phyloP scores from a whole-genome alignment of 2,888 invertebrate species.

The Tuberolachnus salignus region DNA sequence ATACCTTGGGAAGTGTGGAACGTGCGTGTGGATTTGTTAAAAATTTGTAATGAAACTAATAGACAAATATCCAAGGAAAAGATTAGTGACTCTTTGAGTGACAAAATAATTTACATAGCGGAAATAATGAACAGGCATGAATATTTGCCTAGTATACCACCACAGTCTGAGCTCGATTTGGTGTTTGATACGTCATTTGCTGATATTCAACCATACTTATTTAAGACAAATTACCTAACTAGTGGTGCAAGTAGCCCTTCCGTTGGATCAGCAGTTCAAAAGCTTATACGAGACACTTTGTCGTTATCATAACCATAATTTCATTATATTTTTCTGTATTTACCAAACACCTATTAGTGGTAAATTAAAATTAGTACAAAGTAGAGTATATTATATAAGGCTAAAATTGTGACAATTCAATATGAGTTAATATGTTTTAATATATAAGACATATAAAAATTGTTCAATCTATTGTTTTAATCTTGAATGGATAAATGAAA shows the following conservation, averaged over 20 bases:
- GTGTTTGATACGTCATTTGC: constrained; percentile 92
- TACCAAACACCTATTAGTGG: constrained; percentile 47
- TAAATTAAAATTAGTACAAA: constrained; percentile 53
- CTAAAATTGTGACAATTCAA: constrained; percentile 36
- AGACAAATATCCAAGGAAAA: constrained; percentile 85
- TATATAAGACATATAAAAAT: not conserved
- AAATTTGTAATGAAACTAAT: constrained; percentile 84
- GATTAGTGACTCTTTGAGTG: constrained; percentile 84
- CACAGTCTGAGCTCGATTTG: constrained; percentile 86
- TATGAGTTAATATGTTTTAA: not conserved
- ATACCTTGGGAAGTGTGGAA: constrained; percentile 99
- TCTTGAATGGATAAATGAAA: constrained; percentile 12
- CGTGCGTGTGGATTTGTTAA: constrained; percentile 85
- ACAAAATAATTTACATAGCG: constrained; percentile 92
- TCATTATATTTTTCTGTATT: constrained; percentile 35
- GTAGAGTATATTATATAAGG: constrained; percentile 21
- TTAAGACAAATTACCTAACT: constrained; percentile 72
- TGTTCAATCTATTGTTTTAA: constrained; percentile 7
- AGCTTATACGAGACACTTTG: constrained; percentile 85
- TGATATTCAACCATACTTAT: constrained; percentile 94
- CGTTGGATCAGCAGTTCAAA: constrained; percentile 87
- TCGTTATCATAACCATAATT: constrained; percentile 61
- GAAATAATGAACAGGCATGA: constrained; percentile 95
- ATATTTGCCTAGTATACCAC: constrained; percentile 95
- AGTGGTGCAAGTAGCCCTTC: constrained; percentile 79